These are phyloP conservation scores for Andrena chrysosceles DNA, from an alignment of 2,888 invertebrate species.

Conservation along the genomic window DNA sequence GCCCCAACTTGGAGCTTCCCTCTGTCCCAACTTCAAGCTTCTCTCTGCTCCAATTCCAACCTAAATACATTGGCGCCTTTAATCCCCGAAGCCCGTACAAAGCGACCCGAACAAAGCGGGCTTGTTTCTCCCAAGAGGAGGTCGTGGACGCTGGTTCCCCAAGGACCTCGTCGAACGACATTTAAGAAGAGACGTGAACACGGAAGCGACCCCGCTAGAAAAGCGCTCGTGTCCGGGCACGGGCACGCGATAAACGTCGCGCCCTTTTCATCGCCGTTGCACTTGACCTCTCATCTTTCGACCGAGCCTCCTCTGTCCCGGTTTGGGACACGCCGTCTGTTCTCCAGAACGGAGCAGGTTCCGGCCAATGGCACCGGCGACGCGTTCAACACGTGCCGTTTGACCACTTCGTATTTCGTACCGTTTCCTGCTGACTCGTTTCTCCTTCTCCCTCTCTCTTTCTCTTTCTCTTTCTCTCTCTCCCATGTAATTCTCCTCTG, in stretches of 20 bases:
- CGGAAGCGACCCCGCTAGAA: neutral
- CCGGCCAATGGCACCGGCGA: constrained; percentile 64
- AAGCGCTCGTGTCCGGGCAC: constrained; percentile 13
- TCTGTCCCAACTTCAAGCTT: too few relatives aligned
- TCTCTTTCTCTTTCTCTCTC: constrained; percentile 23
- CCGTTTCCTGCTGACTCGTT: constrained; percentile 58
- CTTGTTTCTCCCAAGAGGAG: neutral
- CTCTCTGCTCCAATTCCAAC: too few relatives aligned
- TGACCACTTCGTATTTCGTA: constrained; percentile 70
- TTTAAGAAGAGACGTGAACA: constrained; percentile 1
- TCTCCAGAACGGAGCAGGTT: constrained; percentile 37
- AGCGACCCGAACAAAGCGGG: too few relatives aligned
- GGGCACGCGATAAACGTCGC: constrained; percentile 47
- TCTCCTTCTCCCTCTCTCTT: constrained; percentile 40
- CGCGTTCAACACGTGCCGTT: constrained; percentile 78
- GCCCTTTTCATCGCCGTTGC: constrained; percentile 61
- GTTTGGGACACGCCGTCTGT: constrained; percentile 39
- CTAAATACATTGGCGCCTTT: too few relatives aligned
- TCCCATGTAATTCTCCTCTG: constrained; percentile 37
- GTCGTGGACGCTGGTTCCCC: neutral
- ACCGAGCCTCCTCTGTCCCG: constrained; percentile 43
- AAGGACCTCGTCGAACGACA: neutral
- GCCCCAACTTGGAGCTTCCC: too few relatives aligned
- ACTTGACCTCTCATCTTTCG: constrained; percentile 64
- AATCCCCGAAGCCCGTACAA: too few relatives aligned